phyloP scores from a whole-genome alignment of 2,888 invertebrate genomes.

The Polyploca ridens region DNA sequence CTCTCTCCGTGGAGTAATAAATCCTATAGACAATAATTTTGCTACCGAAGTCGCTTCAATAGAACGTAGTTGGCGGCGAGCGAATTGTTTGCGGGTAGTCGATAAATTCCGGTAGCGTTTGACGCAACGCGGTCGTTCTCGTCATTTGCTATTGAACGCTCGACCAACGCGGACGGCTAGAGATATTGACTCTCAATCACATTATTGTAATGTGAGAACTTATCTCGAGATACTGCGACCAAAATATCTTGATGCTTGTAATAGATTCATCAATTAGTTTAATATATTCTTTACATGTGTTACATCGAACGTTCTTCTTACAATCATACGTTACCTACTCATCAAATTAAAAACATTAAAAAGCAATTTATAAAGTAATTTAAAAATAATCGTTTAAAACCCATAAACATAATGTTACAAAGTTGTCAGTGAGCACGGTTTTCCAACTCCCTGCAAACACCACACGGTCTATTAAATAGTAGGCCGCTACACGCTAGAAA shows the following conservation, averaged over 20 bases:
- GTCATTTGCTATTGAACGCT: slow-evolving; percentile 56
- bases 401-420: slow-evolving; percentile 17
- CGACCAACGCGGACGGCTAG: slow-evolving; percentile 33
- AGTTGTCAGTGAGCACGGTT: slow-evolving; percentile 28
- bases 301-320: too few species aligned
- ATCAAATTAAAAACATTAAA: not conserved
- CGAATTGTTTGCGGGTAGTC: slow-evolving; percentile 66
- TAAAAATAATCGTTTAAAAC: slow-evolving; percentile 5
- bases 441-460: slow-evolving; percentile 40
- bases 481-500: slow-evolving; percentile 66
- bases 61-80: slow-evolving; percentile 41
- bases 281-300: not conserved
- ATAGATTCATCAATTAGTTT: not conserved
- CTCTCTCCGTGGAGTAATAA: slow-evolving; percentile 23
- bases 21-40: slow-evolving; percentile 43
- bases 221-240: slow-evolving; percentile 24
- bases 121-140: slow-evolving; percentile 58
- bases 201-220: slow-evolving; percentile 33
- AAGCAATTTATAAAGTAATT: not conserved
- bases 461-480: slow-evolving; percentile 60
- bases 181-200: slow-evolving; percentile 41
- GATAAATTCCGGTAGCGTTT: slow-evolving; percentile 62
- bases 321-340: too few species aligned
- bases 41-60: slow-evolving; percentile 46
- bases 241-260: slow-evolving; percentile 24